A percentile compares a stretch with the other conserved stretches of the same genome.
phyloP scores from a whole-genome alignment of 2,113 vertebrate species.

The Scalopus aquaticus region DNA sequence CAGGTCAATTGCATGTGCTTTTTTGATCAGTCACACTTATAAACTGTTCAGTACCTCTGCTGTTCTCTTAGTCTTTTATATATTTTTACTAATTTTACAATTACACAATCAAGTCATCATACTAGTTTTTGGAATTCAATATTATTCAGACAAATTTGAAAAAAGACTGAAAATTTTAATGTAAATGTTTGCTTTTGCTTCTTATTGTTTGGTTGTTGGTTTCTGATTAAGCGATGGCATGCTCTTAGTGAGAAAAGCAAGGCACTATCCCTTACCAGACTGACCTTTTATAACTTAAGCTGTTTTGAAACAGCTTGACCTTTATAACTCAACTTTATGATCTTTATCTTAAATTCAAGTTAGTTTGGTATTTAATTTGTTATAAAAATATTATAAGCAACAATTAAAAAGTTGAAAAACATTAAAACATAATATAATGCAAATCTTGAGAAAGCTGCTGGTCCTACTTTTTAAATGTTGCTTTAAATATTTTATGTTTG shows the following conservation, averaged over 20 bases:
- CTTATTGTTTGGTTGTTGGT: not conserved
- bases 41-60: not conserved
- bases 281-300: not conserved
- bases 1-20: too few species aligned
- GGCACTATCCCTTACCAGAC: not conserved
- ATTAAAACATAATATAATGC: not conserved
- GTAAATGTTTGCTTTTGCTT: not conserved
- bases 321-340: not conserved
- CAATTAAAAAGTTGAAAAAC: not conserved
- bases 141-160: not conserved
- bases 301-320: not conserved
- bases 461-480: not conserved
- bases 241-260: not conserved
- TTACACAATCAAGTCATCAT: not conserved
- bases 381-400: not conserved
- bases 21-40: too few species aligned
- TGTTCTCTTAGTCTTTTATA: not conserved
- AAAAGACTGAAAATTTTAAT: not conserved
- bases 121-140: not conserved
- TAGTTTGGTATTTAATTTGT: not conserved
- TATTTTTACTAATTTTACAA: not conserved
- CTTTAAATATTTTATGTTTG: not conserved
- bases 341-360: not conserved
- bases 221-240: not conserved
- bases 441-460: not conserved